Percentiles rank a stretch among this genome's conserved stretches.
These are phyloP conservation scores for Spondyliosoma cantharus DNA, from an alignment of 2,797 vertebrate species.

Conservation along the genomic window DNA sequence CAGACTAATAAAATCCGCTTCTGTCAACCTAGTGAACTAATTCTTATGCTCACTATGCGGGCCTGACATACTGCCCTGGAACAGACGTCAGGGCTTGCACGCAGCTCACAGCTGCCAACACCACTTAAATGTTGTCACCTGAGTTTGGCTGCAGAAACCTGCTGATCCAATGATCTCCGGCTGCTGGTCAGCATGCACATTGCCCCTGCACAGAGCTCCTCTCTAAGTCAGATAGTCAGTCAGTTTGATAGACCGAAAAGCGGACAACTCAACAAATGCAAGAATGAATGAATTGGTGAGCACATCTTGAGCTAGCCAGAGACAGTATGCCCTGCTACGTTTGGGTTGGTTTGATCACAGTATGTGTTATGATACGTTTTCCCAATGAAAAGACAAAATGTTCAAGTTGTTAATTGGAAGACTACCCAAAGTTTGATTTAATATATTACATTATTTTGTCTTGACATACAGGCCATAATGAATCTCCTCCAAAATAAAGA, in stretches of 20 bases:
- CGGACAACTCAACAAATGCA: constrained; percentile 10
- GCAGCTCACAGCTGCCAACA: constrained; percentile 61
- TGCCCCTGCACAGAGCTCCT: neutral
- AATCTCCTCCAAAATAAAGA: neutral
- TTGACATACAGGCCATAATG: neutral
- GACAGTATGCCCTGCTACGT: neutral
- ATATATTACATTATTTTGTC: no score
- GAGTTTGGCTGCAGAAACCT: constrained; percentile 56
- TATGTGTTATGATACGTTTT: neutral
- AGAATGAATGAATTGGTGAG: neutral
- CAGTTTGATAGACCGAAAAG: neutral
- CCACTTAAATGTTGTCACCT: constrained; percentile 58
- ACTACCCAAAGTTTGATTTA: no score
- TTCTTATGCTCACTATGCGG: constrained; percentile 38
- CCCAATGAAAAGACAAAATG: no score
- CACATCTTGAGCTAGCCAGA: neutral
- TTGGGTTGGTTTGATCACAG: neutral
- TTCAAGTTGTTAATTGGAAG: no score
- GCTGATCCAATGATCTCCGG: constrained; percentile 64
- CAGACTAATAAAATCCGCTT: constrained; percentile 30
- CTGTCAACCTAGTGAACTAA: constrained; percentile 54
- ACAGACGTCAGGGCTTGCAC: constrained; percentile 35
- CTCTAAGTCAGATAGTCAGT: constrained; percentile 5
- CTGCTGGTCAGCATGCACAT: constrained; percentile 31
- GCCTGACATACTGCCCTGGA: constrained; percentile 68